Evolutionary conservation across 2,888 invertebrate genomes (phyloP).

Genomic region (Drosophila seclusa): DNA sequence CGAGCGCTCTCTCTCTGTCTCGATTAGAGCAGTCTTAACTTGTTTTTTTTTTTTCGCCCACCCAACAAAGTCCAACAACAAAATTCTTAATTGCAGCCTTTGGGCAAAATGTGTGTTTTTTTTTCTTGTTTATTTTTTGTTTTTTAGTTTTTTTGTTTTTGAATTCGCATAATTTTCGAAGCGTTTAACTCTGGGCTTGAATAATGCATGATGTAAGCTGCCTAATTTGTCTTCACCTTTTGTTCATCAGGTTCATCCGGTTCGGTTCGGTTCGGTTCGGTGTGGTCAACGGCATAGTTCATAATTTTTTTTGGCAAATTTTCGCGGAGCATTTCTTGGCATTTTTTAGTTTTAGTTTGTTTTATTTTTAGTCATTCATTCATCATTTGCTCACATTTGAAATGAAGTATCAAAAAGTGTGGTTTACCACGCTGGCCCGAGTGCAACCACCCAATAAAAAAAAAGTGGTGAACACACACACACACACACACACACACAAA

Average conservation of each 20-base stretch:
- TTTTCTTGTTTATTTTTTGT: neutral
- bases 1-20: neutral
- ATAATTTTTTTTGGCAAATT: conserved; percentile 60
- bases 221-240: conserved; percentile 74
- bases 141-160: conserved; percentile 6
- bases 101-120: conserved; percentile 47
- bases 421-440: conserved; percentile 17
- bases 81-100: conserved; percentile 73
- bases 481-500: neutral
- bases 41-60: conserved; percentile 53
- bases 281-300: conserved; percentile 51
- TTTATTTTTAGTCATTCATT: conserved; percentile 35
- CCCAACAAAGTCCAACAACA: conserved; percentile 45
- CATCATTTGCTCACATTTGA: conserved; percentile 27
- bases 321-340: conserved; percentile 42
- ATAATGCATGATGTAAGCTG: conserved; percentile 69
- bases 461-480: conserved; percentile 4
- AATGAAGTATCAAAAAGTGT: conserved; percentile 11
- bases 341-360: conserved; percentile 18
- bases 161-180: conserved; percentile 21
- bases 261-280: conserved; percentile 10
- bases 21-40: neutral
- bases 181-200: conserved; percentile 26
- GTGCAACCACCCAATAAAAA: conserved; percentile 32
- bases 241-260: conserved; percentile 60